Base-by-base conservation (phyloP, 92 coral and sea anemone genomes). In the Epizoanthus illoricatus region DNA sequence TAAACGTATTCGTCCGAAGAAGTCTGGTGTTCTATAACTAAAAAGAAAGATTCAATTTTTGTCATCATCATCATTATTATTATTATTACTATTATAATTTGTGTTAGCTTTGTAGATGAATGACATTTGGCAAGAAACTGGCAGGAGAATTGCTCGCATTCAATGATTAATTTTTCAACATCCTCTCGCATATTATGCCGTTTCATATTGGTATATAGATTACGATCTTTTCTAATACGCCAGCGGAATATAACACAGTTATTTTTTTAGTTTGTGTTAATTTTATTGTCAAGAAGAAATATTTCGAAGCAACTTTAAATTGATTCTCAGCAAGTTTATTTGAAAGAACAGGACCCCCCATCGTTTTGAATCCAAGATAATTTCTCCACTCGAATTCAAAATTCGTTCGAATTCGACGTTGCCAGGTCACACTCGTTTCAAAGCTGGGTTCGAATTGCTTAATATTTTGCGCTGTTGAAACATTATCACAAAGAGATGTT, bases 311-410 rank as follows among this genome's bases (percentile, higher is more conserved):
- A 43, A 78, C 82, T 78, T 64, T 71, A 78, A 78, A 78, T 78
- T 78, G 82, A 78, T 78, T 78, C 82, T 40, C 82, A 78, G 71
- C 82, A 43, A 78, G 82, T 78, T 43, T 64, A 60, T 62, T 62
- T 78, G 67, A 78, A 78, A 63, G 43, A 45, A n/a, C 28, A 36
- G 16, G 52, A 45, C 52, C 82, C 82, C 82, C 71, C 82, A 60
- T 62, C 20, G 55, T 20, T 24, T 19, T 20, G 58, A 20, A 36
- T 41, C 60, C 18, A 20, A 78, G 60, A 78, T 63, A n/a, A 78
- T 62, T 78, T 75, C 28, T 58, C 42, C 69, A 69, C 39, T 59
- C 36, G 16, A 58, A 33, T 74, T 40, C 68, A 42, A 76, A 78
- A 78, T 63, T 78, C 39, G 28, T 78, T 64, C 62, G 56, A 62